Evolutionary conservation across 2,888 invertebrate genomes (phyloP), one percentile per base, ranked within the genome.

Genomic region (Nematopogon swammerdamellus): DNA sequence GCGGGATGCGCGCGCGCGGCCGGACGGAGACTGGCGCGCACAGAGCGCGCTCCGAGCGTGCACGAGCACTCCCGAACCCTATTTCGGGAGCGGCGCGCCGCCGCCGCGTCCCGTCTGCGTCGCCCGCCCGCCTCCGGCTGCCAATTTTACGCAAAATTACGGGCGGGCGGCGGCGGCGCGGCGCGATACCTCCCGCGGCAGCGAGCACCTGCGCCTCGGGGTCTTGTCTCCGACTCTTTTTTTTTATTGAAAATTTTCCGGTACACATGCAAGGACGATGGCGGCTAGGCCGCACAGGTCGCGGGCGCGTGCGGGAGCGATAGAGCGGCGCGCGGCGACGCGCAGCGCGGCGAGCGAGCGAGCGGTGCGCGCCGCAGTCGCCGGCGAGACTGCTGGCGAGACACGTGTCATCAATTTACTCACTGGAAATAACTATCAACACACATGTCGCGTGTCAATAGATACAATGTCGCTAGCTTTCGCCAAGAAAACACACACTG

Each of bases 111-210:
- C 42, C 44, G 20, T 30, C 20, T 29, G 36, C 42, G 36, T 66
- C 68, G 71, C 71, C 75, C 76, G 73, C 73, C 73, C 74, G 72
- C 67, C 67, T 63, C 71, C 68, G 67, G 72, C 74, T 76, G 77
- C 77, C 77, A 77, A 77, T 77, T 77, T 77, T 75, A 77, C 77
- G 77, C 76, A 72, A 76, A 76, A 76, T 76, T 76, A 74, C 77
- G 76, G 77, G 77, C 76, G 75, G 77, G 77, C 77, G 75, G 75
- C 74, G 77, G 76, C 74, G 77, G 77, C 74, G 75, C 74, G 77
- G 76, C 74, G 76, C 76, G 77, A 76, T 75, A 73, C 75, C 73
- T 73, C 67, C 67, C 60, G 65, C 63, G 62, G 4, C 36, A 14
- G 14, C 3, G 36, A 14, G 11, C 36, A 14, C 36, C 36, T 14